Base-by-base conservation (phyloP, 2,113 vertebrate species). In the Tinamus guttatus region DNA sequence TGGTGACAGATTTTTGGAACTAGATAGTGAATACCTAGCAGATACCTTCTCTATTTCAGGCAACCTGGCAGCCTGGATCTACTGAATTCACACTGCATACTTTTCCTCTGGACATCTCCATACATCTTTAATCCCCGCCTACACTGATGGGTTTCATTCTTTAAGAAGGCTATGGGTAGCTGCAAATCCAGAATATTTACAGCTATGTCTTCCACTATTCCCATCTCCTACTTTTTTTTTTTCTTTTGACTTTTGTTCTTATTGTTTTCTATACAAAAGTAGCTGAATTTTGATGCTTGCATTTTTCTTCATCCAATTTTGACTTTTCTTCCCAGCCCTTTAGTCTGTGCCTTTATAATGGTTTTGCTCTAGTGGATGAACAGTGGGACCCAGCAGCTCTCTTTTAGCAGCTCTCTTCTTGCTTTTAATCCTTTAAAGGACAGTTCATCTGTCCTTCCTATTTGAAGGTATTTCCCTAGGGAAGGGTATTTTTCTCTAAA, bases 401-500 rank as follows among this genome's bases (percentile, higher is more conserved):
- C n/a, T n/a, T n/a, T n/a, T 27, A 64, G 58, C 51, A 27, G 16
- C 0, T 0, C 27, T 82, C 43, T 65, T 75, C 71, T 41, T 45
- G 64, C 73, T 78, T 69, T 64, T 86, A 56, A 87, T 79, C 81
- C 86, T 13, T 5, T 10, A n/a, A 81, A 92, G 81, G 93, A 77
- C 34, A 65, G 41, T 58, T 92, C 38, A 30, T n/a, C 60, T 4
- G 21, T 75, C 89, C 81, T 79, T 71, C 34, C 22, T 89, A 13
- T 82, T 87, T 32, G 8, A 15, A 94, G 74, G 45, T 24, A 65
- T 88, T 81, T 96, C 88, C 80, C 85, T 15, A 51, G 80, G 80
- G 45, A 90, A 63, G 59, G n/a, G 60, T 58, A 59, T 59, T 27
- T 52, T 95, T 47, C 65, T 64, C 62, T 32, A 59, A 80, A 85